A percentile compares a stretch with the other conserved stretches of the same genome.
Conservation (phyloP, 2,797 vertebrate species). For the Coregonus suidteri region DNA sequence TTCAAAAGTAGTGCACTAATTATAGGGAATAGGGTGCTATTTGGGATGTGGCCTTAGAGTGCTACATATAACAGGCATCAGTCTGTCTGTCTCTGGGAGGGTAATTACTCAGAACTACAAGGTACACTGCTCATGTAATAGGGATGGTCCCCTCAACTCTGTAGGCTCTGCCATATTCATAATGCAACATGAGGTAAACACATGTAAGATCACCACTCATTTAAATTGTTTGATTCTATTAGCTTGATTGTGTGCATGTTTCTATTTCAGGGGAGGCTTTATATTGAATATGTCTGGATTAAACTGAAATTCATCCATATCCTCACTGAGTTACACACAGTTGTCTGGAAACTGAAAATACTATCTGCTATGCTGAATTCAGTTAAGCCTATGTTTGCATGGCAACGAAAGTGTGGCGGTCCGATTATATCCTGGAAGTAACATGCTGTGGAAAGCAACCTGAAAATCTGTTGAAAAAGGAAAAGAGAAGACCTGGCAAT, state of each 20-base stretch:
- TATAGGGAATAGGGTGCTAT: too few species aligned
- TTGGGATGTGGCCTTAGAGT: not conserved
- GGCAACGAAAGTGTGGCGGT: constrained; percentile 5
- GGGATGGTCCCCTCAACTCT: not conserved
- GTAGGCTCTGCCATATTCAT: not conserved
- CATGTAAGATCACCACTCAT: not conserved
- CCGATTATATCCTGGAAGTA: constrained; percentile 9
- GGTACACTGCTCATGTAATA: not conserved
- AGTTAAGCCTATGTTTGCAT: constrained; percentile 21
- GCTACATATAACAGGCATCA: constrained; percentile 16
- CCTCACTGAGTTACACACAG: constrained; percentile 3
- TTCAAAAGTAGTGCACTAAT: too few species aligned
- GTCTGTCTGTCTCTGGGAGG: not conserved
- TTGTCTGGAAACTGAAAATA: constrained; percentile 12
- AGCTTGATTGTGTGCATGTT: not conserved
- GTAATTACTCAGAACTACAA: constrained; percentile 11
- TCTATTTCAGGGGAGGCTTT: not conserved
- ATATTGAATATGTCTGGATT: constrained; percentile 8
- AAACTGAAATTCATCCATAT: constrained; percentile 9
- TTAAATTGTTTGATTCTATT: not conserved
- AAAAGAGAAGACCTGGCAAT: constrained; percentile 12
- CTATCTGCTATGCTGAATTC: constrained; percentile 11
- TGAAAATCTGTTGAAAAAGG: constrained; percentile 8
- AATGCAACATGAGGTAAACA: not conserved
- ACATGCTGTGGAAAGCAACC: constrained; percentile 18